Evolutionary conservation across 2,888 invertebrate genomes (phyloP), one percentile per base, ranked within the genome.

Genomic region (Temnothorax rugatulus): DNA sequence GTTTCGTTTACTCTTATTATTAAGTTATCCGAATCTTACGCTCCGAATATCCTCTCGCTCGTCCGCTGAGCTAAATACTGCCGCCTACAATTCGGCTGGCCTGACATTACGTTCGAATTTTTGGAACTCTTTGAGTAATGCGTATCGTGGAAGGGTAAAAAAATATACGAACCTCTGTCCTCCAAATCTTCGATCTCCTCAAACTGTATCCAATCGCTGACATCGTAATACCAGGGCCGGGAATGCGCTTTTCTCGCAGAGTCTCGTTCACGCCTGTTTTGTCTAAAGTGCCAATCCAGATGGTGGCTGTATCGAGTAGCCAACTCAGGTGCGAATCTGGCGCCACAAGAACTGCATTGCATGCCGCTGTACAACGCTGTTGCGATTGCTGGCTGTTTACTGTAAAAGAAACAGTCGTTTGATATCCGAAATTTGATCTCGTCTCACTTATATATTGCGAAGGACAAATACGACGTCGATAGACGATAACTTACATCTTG

Each of bases 211-310:
- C 99, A 99, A 95, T 99, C 99, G 83, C 97, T 96, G 44, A 97
- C 96, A 92, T 97, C 97, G 93, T 98, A 99, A 95, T 98, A 99
- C 98, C 99, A 99, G 92, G 97, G 97, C 4, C 99, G 96, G 44
- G 97, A 97, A 92, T 97, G 97, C 0, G 98, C 98, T 75, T 98
- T 97, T 15, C 98, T 96, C 0, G 97, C 97, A 0, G 98, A 97
- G 93, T 98, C 98, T 88, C 98, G 97, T 91, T 98, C 98, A 79
- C 97, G 96, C 2, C 98, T 95, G 95, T 99, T 99, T 95, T 98
- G 98, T 0, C 99, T 95, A 95, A 99, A 99, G 95, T 99, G 99
- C 99, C 99, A 99, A 95, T 99, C 99, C 85, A 99, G 96, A 95
- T 99, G 99, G 94, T 98, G 98, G 92, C 97, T 98, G 95, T 99